Evolutionary conservation across 2,888 invertebrate species (phyloP).

Genomic region (Neoascia interrupta): DNA sequence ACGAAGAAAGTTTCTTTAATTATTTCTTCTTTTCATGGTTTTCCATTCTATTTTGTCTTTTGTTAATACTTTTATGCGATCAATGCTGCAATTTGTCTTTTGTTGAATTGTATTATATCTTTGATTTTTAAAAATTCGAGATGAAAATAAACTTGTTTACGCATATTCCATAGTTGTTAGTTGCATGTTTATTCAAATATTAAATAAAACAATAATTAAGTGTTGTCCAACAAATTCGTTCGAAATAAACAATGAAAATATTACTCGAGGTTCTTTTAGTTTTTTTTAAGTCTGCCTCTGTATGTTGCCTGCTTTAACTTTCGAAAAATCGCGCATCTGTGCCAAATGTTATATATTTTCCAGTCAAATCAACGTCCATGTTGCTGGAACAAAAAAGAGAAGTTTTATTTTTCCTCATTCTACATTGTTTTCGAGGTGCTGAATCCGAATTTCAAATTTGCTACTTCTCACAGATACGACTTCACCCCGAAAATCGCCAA

Average conservation of each 20-base stretch:
- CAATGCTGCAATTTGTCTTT: constrained; percentile 2
- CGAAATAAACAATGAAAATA: constrained; percentile 19
- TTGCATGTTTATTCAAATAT: constrained; percentile 45
- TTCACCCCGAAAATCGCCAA: no score
- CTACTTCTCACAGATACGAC: no score
- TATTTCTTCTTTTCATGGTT: not conserved
- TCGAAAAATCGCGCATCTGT: no score
- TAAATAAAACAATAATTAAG: constrained; percentile 37
- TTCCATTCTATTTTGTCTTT: not conserved
- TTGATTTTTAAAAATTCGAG: constrained; percentile 36
- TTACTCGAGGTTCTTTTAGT: no score
- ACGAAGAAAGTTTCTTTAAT: constrained; percentile 13
- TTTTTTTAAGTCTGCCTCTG: no score
- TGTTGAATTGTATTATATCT: constrained; percentile 21
- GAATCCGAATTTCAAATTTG: no score
- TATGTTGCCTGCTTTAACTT: no score
- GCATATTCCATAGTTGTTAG: constrained; percentile 63
- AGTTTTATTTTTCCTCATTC: no score
- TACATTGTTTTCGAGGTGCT: no score
- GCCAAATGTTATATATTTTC: no score
- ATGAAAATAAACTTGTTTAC: constrained; percentile 33
- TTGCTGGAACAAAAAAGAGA: no score
- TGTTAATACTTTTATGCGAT: not conserved
- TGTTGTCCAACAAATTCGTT: constrained; percentile 56
- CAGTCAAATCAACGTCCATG: no score